Conservation (phyloP, 2,797 vertebrate species). For the Mastacembelus armatus region DNA sequence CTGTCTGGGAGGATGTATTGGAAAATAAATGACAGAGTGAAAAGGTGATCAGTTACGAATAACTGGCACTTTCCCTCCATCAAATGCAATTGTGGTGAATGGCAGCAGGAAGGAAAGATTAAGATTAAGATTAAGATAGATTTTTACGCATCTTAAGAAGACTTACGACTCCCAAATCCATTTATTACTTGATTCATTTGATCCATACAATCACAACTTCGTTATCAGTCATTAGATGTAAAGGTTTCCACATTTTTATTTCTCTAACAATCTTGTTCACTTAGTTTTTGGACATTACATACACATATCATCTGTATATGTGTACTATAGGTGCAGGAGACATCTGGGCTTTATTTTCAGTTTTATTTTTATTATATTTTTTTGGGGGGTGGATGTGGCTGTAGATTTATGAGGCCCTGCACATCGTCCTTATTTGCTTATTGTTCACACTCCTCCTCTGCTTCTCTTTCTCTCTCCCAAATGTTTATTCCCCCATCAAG, state of each 20-base stretch:
- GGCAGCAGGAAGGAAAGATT: constrained; percentile 35
- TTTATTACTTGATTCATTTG: constrained; percentile 26
- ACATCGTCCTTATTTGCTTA: constrained; percentile 19
- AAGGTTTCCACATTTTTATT: constrained; percentile 5
- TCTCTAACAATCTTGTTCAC: background rate
- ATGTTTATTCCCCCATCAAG: constrained; percentile 13
- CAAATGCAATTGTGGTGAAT: constrained; percentile 22
- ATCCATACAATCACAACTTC: constrained; percentile 8
- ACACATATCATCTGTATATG: constrained; percentile 36
- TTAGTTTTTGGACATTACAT: background rate
- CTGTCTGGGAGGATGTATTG: constrained; percentile 14
- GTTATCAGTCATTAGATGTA: background rate
- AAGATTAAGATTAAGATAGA: constrained; percentile 23
- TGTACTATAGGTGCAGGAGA: constrained; percentile 12
- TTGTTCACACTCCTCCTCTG: constrained; percentile 17
- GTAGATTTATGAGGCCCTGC: constrained; percentile 61
- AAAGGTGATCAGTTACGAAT: constrained; percentile 31
- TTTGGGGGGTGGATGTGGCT: constrained; percentile 60
- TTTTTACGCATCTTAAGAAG: constrained; percentile 24
- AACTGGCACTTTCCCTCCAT: constrained; percentile 20
- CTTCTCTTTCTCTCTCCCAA: constrained; percentile 1
- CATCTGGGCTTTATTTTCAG: no score
- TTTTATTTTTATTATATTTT: constrained; percentile 33
- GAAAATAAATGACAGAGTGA: constrained; percentile 20
- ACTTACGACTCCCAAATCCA: background rate